Base-by-base conservation (phyloP, 37 sponge, comb jelly and placozoan genomes). In the Ephydatia muelleri region DNA sequence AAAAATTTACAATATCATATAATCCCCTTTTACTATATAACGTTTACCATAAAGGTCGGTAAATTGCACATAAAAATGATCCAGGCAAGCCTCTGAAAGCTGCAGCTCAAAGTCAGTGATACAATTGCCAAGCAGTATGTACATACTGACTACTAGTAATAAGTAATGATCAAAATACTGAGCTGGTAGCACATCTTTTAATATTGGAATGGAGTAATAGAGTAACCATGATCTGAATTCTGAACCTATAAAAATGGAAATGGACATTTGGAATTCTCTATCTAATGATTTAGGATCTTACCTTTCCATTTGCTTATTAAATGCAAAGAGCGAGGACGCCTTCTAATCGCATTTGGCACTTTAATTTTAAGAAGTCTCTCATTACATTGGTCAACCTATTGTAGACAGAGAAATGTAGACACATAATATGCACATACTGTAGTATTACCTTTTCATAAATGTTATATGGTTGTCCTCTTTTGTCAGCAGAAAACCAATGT, bases 241-340 rank as follows among this genome's bases (percentile, higher is more conserved):
- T 57, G 57, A 57, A 57, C 57, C 57, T 57, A 57, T 57, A 14
- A 57, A 57, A 57, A 57, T n/a, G n/a, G n/a, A n/a, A n/a, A n/a
- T 57, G 57, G 57, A 57, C 57, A 57, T 57, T 57, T 19, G 57
- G 19, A 57, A 57, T 57, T 57, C 57, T 21, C 57, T n/a, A n/a
- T n/a, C n/a, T n/a, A n/a, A n/a, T n/a, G n/a, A 57, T 57, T 21
- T 57, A 57, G 57, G 57, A 57, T 57, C 57, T 4, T 57, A 57
- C 57, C 57, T 57, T 57, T 57, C 57, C 57, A 57, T 57, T 57
- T 57, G 19, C 19, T 57, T 57, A 57, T 16, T 57, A 57, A 57
- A 57, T 57, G 57, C 57, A 57, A 57, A 57, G 57, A 57, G 57
- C 57, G 57, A 57, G 57, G 57, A 57, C 57, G 57, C 57, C 57